Evolutionary conservation across 2,888 invertebrate genomes (phyloP).

Genomic region (Zygothrica quintamaculata): DNA sequence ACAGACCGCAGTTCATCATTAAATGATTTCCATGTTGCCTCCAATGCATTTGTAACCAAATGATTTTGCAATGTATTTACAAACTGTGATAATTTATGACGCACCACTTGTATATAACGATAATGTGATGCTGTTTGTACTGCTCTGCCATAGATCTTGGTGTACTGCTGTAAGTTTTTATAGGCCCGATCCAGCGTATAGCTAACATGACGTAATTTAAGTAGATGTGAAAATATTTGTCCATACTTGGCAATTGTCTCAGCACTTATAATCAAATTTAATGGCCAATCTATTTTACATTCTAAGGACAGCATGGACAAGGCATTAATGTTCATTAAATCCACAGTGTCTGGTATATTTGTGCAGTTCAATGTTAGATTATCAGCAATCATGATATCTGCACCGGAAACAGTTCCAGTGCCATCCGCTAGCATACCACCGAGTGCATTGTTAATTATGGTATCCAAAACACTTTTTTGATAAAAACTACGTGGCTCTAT

Average conservation of each 20-base stretch:
- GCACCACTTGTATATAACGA: constrained; percentile 88
- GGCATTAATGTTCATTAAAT: constrained; percentile 88
- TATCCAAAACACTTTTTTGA: constrained; percentile 89
- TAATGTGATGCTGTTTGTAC: constrained; percentile 88
- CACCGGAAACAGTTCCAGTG: background rate
- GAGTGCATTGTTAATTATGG: constrained; percentile 89
- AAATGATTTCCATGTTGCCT: constrained; percentile 90
- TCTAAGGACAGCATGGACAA: constrained; percentile 89
- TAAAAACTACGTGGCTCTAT: constrained; percentile 88
- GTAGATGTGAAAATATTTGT: constrained; percentile 90
- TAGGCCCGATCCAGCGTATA: constrained; percentile 91
- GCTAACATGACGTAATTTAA: constrained; percentile 90
- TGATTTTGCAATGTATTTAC: constrained; percentile 91
- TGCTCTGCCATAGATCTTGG: constrained; percentile 85
- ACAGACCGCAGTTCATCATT: constrained; percentile 88
- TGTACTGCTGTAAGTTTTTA: constrained; percentile 87
- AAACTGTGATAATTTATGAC: constrained; percentile 91
- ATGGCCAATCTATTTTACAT: constrained; percentile 90
- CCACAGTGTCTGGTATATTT: constrained; percentile 87
- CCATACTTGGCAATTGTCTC: constrained; percentile 89
- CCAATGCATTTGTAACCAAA: constrained; percentile 90
- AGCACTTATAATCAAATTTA: constrained; percentile 90
- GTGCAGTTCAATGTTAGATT: constrained; percentile 86
- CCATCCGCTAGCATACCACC: constrained; percentile 88
- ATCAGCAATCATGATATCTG: constrained; percentile 77